Evolutionary conservation across 2,888 invertebrate genomes (phyloP).

Genomic region (Drosophila kuntzei): DNA sequence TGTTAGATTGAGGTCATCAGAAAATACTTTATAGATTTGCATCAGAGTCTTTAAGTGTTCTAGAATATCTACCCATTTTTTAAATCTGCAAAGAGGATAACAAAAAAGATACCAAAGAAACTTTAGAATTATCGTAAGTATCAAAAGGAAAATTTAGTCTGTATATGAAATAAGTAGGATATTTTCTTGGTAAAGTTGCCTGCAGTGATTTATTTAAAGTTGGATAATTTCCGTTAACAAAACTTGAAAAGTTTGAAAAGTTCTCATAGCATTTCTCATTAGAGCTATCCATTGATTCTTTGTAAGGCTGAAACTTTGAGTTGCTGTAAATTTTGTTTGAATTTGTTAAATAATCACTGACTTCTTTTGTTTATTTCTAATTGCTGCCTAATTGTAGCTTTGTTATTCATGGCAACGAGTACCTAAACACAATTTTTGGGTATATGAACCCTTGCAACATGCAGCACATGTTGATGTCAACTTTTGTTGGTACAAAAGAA

Average conservation of each 20-base stretch:
- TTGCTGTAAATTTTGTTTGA: slow-evolving; percentile 9
- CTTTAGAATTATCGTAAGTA: not conserved
- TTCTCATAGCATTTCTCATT: slow-evolving; percentile 27
- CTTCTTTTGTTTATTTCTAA: slow-evolving; percentile 29
- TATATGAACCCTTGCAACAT: slow-evolving; percentile 4
- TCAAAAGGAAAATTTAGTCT: not conserved
- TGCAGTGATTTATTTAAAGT: slow-evolving; percentile 9
- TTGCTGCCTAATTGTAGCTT: slow-evolving; percentile 40
- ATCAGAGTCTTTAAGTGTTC: too few relatives aligned
- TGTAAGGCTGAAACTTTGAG: not conserved
- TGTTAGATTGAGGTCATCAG: not conserved
- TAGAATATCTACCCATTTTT: not conserved
- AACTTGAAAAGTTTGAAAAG: slow-evolving; percentile 11
- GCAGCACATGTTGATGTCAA: slow-evolving; percentile 15
- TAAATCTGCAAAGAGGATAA: not conserved
- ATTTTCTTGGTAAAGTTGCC: slow-evolving; percentile 8
- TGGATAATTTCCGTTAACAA: slow-evolving; percentile 4
- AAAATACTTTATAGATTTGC: not conserved
- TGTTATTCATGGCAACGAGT: slow-evolving; percentile 22
- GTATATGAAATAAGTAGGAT: not conserved
- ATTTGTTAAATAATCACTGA: slow-evolving; percentile 14
- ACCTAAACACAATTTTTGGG: slow-evolving; percentile 13
- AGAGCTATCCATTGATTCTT: slow-evolving; percentile 6
- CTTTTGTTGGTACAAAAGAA: slow-evolving; percentile 11
- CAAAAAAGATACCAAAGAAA: not conserved